phyloP scores from a whole-genome alignment of 2,113 vertebrate species.

The Steatornis caripensis region DNA sequence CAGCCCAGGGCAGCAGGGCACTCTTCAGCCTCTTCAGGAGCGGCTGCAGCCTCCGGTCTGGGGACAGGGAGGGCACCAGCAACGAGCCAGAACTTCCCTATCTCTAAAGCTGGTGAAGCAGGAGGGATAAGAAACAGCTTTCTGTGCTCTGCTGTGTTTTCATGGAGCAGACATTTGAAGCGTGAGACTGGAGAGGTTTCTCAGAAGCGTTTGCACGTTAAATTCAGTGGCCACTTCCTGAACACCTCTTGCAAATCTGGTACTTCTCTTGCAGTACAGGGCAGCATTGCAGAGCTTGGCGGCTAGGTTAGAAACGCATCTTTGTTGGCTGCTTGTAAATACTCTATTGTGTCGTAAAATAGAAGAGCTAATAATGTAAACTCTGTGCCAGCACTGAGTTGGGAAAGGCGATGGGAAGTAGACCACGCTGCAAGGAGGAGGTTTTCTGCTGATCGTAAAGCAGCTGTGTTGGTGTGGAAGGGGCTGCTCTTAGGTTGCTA shows the following conservation, averaged over 20 bases:
- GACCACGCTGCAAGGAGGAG: background rate
- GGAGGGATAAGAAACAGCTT: background rate
- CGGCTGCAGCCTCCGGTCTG: background rate
- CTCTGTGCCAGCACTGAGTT: background rate
- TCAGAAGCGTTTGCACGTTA: background rate
- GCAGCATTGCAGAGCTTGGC: background rate
- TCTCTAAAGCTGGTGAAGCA: background rate
- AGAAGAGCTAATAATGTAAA: background rate
- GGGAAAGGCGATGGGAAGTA: background rate
- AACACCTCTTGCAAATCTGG: background rate
- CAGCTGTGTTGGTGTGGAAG: background rate
- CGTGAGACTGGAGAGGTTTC: background rate
- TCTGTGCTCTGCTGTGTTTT: background rate
- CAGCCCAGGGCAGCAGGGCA: background rate
- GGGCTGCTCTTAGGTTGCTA: slow-evolving; percentile 12
- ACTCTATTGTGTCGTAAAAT: slow-evolving; percentile 16
- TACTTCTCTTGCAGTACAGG: background rate
- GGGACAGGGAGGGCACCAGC: background rate
- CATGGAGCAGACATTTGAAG: background rate
- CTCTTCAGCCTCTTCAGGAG: background rate
- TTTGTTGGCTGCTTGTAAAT: slow-evolving; percentile 39
- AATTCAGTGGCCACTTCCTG: background rate
- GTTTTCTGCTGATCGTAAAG: background rate
- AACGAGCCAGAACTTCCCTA: fast-evolving
- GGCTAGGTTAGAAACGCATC: background rate